phyloP scores from a whole-genome alignment of 2,797 vertebrate genomes.

The Macropus fuliginosus region DNA sequence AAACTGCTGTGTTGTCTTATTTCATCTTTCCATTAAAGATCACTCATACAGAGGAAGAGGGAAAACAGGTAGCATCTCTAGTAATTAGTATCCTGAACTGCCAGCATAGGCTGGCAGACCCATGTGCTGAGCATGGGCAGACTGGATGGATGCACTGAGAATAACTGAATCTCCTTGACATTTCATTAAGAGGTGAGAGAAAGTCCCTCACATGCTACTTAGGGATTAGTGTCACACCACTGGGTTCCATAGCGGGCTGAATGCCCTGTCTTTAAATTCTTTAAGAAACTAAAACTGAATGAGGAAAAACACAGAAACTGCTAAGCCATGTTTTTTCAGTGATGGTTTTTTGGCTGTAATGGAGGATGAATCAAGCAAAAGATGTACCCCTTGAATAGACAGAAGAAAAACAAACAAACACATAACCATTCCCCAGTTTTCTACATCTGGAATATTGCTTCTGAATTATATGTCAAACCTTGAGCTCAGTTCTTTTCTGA shows the following conservation, averaged over 20 bases:
- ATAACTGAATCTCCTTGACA: not conserved
- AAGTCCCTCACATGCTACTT: not conserved
- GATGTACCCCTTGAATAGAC: not conserved
- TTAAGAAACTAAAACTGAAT: not conserved
- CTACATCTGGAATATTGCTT: not conserved
- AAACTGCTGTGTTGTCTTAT: not conserved
- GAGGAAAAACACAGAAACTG: not conserved
- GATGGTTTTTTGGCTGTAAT: not conserved
- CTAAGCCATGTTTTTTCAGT: not conserved
- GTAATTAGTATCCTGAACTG: not conserved
- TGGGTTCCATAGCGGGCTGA: not conserved
- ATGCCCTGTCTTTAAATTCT: not conserved
- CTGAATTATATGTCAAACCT: not conserved
- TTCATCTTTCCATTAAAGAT: not conserved
- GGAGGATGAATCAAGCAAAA: not conserved
- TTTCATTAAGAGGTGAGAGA: not conserved
- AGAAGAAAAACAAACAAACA: not conserved
- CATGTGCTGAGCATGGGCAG: not conserved
- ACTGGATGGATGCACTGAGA: not conserved
- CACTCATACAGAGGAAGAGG: not conserved
- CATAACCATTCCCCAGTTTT: not conserved
- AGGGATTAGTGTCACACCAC: not conserved
- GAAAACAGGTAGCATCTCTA: not conserved
- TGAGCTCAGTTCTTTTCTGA: not conserved
- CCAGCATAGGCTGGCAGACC: not conserved